Evolutionary conservation across 1,140 invertebrate species (phyloP), one percentile per base, ranked within the genome.

Genomic region (Antheraea pernyi): DNA sequence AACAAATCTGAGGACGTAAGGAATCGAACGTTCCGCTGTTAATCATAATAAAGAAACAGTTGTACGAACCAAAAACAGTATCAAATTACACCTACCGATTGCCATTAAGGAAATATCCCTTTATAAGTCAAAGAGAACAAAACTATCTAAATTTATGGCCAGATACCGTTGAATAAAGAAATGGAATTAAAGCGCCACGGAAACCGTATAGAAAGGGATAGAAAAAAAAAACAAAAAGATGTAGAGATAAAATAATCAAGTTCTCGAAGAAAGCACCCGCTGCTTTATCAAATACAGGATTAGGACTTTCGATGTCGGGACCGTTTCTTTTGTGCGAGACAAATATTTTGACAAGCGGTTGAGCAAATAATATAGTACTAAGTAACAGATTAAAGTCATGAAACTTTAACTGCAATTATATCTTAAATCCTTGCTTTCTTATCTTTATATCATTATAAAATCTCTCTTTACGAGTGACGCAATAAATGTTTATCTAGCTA

Each of bases 41-140:
- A 78, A 86, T 82, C 81, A 82, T 77, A 82, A 81, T 78, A 84
- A 82, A 80, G 69, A 85, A 85, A 85, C 78, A 86, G 77, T 78
- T 80, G 76, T 78, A 79, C 79, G 16, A 79, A 71, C 73, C 59
- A 69, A 70, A 77, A 75, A 81, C 68, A 64, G 82, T 87, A 91
- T 91, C 89, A 89, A 86, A 91, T 91, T 89, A 86, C 89, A 80
- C 81, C 84, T 89, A 89, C 88, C 85, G 81, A 86, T 88, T 88
- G 82, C 86, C 84, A 90, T 91, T 91, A 90, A 84, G 78, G 85
- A 89, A 88, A 90, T 87, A 86, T 81, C 79, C 87, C 81, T 85
- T 83, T 86, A 91, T 91, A 89, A 91, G 78, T 91, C 85, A 91
- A 91, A 86, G 79, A 83, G 78, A 89, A 91, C 82, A 88, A 90